Conservation (phyloP, 2,888 invertebrate genomes). For the Pteria penguin region DNA sequence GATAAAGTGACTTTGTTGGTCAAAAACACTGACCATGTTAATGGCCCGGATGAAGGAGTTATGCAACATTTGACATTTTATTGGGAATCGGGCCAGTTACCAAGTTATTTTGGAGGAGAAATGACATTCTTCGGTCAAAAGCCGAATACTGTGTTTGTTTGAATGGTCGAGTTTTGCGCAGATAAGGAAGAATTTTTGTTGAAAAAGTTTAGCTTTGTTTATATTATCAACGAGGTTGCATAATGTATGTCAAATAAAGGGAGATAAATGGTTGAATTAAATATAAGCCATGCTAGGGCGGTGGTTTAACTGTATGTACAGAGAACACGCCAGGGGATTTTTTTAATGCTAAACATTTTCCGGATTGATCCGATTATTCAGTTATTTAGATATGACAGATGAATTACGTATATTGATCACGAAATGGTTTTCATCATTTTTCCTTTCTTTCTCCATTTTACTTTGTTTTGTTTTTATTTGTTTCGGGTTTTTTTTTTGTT, state of each 20-base stretch:
- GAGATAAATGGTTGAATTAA: background rate
- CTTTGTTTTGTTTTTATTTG: too few species aligned
- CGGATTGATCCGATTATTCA: too few species aligned
- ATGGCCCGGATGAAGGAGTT: conserved; percentile 13
- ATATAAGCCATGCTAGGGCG: background rate
- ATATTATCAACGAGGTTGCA: background rate
- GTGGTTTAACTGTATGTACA: too few species aligned
- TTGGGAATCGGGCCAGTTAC: conserved; percentile 15
- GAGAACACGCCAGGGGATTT: too few species aligned
- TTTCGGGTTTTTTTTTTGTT: too few species aligned
- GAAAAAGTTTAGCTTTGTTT: background rate
- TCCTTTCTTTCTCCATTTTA: too few species aligned
- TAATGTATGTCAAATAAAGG: background rate
- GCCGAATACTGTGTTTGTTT: background rate
- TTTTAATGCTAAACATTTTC: too few species aligned
- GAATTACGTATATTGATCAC: too few species aligned
- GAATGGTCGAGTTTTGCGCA: conserved; percentile 4
- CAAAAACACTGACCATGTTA: conserved; percentile 10
- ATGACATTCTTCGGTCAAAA: background rate
- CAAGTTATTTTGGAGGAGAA: conserved; percentile 22
- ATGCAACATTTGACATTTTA: conserved; percentile 27
- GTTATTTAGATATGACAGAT: too few species aligned
- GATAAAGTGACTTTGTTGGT: conserved; percentile 14
- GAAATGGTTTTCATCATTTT: too few species aligned
- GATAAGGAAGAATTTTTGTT: background rate